Conservation (phyloP, 2,888 invertebrate species). For the Drosophila borborema region DNA sequence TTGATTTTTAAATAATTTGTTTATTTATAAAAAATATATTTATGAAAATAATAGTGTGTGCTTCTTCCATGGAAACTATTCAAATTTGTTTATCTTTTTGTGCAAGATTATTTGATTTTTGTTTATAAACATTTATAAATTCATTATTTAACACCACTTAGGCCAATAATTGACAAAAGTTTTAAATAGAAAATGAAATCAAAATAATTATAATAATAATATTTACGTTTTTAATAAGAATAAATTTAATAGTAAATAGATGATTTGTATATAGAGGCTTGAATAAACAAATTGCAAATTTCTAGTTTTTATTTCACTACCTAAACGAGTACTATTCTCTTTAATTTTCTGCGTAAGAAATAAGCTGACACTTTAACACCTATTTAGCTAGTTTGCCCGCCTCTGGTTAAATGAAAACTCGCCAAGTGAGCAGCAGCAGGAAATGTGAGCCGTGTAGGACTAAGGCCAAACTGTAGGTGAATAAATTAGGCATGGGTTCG, state of each 20-base stretch:
- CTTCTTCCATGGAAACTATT: neutral
- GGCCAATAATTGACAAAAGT: neutral
- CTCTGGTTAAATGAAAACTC: constrained; percentile 24
- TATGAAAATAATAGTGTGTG: neutral
- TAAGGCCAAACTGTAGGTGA: constrained; percentile 46
- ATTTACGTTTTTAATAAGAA: too few species aligned
- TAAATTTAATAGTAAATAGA: too few species aligned
- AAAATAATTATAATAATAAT: too few species aligned
- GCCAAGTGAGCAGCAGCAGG: constrained; percentile 38
- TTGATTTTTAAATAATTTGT: neutral
- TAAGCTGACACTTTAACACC: neutral
- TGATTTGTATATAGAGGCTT: too few species aligned
- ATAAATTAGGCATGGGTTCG: constrained; percentile 65
- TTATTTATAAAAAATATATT: neutral
- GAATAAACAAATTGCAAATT: neutral
- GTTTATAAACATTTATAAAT: neutral
- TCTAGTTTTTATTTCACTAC: neutral
- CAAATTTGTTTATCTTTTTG: neutral
- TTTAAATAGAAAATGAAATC: neutral
- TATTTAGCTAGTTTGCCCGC: constrained; percentile 2
- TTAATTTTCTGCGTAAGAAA: neutral
- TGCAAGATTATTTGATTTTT: neutral
- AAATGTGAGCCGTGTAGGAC: constrained; percentile 52
- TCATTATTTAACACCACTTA: neutral
- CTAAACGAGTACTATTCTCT: too few species aligned